A percentile compares a stretch with the other conserved stretches of the same genome.
Evolutionary conservation across 1,140 invertebrate species (phyloP).

Genomic region (Drosophila kepulauana): DNA sequence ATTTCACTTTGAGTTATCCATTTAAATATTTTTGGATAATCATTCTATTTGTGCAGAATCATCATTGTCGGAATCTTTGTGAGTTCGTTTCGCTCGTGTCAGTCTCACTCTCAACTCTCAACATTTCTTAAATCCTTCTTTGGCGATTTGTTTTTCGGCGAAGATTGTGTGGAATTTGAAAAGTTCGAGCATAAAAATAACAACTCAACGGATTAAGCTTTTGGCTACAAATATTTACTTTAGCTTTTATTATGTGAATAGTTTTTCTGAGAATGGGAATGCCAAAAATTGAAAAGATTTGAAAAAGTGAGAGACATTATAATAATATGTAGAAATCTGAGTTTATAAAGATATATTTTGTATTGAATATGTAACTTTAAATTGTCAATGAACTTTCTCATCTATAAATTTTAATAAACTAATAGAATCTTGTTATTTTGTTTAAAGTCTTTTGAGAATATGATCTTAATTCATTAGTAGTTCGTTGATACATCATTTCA

Average conservation of each 20-base stretch:
- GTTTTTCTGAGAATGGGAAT: not conserved
- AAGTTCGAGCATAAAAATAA: not conserved
- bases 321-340: no score
- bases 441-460: no score
- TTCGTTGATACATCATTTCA: no score
- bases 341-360: no score
- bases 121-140: constrained; percentile 29
- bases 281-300: no score
- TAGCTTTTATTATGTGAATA: not conserved
- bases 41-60: constrained; percentile 59
- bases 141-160: constrained; percentile 39
- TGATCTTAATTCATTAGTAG: no score
- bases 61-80: constrained; percentile 72
- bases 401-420: no score
- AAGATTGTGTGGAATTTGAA: constrained; percentile 38
- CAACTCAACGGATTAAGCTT: constrained; percentile 33
- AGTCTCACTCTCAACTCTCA: constrained; percentile 51
- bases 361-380: no score
- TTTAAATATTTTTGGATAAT: constrained; percentile 27
- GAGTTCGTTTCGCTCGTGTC: constrained; percentile 54
- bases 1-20: constrained; percentile 38
- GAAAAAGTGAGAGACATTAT: no score
- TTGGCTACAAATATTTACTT: constrained; percentile 19
- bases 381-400: no score
- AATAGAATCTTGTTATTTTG: no score